These are phyloP conservation scores for Melanerpes formicivorus DNA, from an alignment of 2,113 vertebrate species.

Conservation along the genomic window DNA sequence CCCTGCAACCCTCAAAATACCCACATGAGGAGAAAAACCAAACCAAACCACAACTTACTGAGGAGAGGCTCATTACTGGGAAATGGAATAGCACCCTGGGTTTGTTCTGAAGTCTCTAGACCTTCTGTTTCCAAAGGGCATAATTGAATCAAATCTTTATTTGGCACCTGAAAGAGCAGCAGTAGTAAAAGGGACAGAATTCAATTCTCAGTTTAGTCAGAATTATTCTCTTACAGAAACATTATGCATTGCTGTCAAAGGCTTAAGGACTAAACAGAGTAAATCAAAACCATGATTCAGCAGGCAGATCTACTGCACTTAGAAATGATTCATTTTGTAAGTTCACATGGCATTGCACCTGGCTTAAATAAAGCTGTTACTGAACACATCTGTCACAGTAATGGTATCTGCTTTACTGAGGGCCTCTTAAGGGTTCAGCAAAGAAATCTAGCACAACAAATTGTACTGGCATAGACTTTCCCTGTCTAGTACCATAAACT, in stretches of 20 bases:
- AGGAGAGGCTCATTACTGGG: conserved; percentile 78
- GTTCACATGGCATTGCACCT: not conserved
- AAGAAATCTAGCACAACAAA: not conserved
- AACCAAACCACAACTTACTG: conserved; percentile 64
- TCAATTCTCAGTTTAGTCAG: not conserved
- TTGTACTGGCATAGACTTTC: not conserved
- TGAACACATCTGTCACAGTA: not conserved
- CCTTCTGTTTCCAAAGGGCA: conserved; percentile 79
- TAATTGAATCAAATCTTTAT: conserved; percentile 76
- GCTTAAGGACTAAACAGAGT: not conserved
- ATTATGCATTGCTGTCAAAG: not conserved
- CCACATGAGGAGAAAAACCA: not conserved
- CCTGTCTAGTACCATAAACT: not conserved
- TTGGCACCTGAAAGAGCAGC: conserved; percentile 79
- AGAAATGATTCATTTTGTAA: not conserved
- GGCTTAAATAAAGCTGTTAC: not conserved
- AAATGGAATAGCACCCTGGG: conserved; percentile 67
- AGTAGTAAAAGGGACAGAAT: not conserved
- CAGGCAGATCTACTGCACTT: not conserved
- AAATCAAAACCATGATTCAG: not conserved
- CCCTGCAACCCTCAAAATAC: not conserved
- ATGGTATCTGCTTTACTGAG: not conserved
- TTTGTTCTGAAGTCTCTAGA: conserved; percentile 74
- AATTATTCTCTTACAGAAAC: not conserved
- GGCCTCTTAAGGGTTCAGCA: not conserved